Evolutionary conservation across 2,888 invertebrate species (phyloP), one percentile per base, ranked within the genome.

Genomic region (Exocentrus adspersus): DNA sequence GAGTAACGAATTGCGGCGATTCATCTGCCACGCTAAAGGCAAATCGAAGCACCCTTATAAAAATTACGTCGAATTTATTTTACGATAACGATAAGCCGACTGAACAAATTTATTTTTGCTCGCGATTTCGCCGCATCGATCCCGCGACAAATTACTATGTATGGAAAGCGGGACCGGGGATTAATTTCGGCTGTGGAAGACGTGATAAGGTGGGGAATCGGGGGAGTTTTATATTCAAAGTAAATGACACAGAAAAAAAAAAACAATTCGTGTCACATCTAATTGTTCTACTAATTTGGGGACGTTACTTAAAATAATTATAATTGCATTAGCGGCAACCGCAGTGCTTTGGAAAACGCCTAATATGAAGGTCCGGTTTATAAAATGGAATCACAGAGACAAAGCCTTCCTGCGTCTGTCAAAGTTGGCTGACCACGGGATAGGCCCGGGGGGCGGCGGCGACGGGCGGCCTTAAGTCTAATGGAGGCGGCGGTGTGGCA

Each of bases 31-130:
- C 63, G 67, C 66, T 72, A 73, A 69, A 66, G 70, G 68, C 68
- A 56, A 72, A 74, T 75, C 73, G 75, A 71, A 73, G 64, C 64
- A 65, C 63, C 63, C 63, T 69, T 62, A 69, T 72, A 71, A 73
- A 73, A 74, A 75, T 74, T 69, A 70, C 71, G 58, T 61, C 64
- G 67, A 72, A 75, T 76, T 74, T 73, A 74, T 75, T 72, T 69
- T 60, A 45, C 56, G 64, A 67, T 64, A 69, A 65, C 61, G 70
- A 67, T 64, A 64, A 64, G 57, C 57, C 21, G 57, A 57, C 46
- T 32, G 57, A 57, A 32, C 57, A 46, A 46, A 57, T 57, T 57
- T 46, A 57, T 57, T 46, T 46, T 46, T 57, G 24, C 46, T 17
- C 12, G 19, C 17, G 28, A 10, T 19, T 57, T 46, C 46, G 12